Conservation (phyloP, 2,888 invertebrate genomes). For the Nomada ruficornis region DNA sequence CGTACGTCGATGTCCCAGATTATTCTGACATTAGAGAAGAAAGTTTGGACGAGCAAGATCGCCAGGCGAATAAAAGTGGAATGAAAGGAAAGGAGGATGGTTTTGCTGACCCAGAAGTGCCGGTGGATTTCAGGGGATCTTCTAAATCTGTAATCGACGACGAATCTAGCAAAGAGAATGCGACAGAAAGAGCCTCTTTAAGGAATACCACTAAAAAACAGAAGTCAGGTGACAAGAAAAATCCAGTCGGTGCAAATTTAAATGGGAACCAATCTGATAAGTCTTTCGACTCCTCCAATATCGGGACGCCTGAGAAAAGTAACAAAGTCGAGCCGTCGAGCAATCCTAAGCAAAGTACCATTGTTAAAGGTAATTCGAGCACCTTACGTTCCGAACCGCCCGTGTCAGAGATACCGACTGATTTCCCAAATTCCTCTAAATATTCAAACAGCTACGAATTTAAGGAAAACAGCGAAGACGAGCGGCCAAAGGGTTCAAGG, state of each 20-base stretch:
- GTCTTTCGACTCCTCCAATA: background rate
- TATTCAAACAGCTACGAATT: background rate
- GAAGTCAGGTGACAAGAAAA: background rate
- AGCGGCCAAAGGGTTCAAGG: constrained; percentile 58
- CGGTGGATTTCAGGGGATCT: background rate
- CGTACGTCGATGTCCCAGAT: constrained; percentile 77
- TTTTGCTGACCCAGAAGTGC: constrained; percentile 60
- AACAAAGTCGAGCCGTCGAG: constrained; percentile 78
- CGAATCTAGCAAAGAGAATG: background rate
- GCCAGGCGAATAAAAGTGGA: constrained; percentile 17
- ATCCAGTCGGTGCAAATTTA: background rate
- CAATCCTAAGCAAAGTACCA: background rate
- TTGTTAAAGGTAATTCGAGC: too few species aligned
- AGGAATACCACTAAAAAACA: background rate
- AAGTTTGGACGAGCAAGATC: constrained; percentile 73
- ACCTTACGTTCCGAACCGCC: background rate
- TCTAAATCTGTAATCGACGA: background rate
- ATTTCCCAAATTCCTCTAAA: background rate
- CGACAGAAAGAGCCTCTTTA: background rate
- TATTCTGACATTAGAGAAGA: constrained; percentile 76
- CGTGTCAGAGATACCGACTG: too few species aligned
- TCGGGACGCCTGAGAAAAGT: background rate
- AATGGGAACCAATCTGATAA: background rate
- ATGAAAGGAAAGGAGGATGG: constrained; percentile 49
- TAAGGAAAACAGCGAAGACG: constrained; percentile 73